phyloP scores from a whole-genome alignment of 2,888 invertebrate genomes.

The Drymonia ruficornis region DNA sequence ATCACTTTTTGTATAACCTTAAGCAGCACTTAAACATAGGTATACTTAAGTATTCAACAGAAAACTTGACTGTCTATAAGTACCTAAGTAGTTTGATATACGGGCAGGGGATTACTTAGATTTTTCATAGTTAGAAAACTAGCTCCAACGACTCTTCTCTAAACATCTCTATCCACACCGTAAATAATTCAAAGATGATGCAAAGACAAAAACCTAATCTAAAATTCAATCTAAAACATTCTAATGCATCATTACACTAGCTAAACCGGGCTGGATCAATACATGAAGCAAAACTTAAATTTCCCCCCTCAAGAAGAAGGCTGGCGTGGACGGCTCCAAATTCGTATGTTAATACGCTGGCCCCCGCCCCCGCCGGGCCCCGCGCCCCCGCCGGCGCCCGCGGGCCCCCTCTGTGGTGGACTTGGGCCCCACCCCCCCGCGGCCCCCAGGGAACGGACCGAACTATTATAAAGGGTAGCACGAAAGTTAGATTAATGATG shows the following conservation, averaged over 20 bases:
- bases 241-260: slow-evolving; percentile 52
- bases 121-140: no score
- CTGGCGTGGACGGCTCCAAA: slow-evolving; percentile 73
- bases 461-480: slow-evolving; percentile 86
- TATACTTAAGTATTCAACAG: no score
- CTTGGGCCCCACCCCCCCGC: slow-evolving; percentile 47
- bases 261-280: slow-evolving; percentile 74
- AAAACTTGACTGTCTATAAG: no score
- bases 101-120: no score
- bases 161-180: no score
- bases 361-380: slow-evolving; percentile 41
- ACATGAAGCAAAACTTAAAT: slow-evolving; percentile 81
- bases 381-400: slow-evolving; percentile 37
- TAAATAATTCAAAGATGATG: no score
- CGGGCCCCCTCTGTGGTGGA: slow-evolving; percentile 47
- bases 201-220: background rate
- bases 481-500: slow-evolving; percentile 86
- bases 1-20: no score
- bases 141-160: no score
- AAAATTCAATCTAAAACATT: slow-evolving; percentile 14
- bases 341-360: slow-evolving; percentile 82
- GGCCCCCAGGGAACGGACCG: slow-evolving; percentile 72
- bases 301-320: slow-evolving; percentile 79
- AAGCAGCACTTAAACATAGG: no score
- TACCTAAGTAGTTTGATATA: no score